Conservation (phyloP, 2,113 vertebrate genomes). For the Megalops atlanticus region DNA sequence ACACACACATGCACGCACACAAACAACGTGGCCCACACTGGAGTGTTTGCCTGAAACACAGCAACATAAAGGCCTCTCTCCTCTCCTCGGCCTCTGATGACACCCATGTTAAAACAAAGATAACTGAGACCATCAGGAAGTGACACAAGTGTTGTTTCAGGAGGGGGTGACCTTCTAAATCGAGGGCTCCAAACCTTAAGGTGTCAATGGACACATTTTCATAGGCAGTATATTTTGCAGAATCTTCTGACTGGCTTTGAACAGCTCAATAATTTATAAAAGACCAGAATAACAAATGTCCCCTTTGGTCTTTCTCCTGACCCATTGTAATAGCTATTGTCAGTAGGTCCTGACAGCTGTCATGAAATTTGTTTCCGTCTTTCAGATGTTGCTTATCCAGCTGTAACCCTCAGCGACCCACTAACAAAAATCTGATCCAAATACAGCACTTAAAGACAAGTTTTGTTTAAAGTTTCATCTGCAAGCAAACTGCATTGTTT, state of each 20-base stretch:
- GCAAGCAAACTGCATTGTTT: too few relatives aligned
- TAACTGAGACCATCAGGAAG: not conserved
- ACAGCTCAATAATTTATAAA: not conserved
- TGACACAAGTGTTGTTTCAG: not conserved
- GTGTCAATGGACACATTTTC: not conserved
- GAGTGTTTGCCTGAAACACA: not conserved
- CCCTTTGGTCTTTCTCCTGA: not conserved
- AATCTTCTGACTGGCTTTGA: not conserved
- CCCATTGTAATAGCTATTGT: too few relatives aligned
- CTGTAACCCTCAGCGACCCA: too few relatives aligned
- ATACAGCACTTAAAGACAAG: too few relatives aligned
- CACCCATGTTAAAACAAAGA: slow-evolving; percentile 1
- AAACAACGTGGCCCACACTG: not conserved
- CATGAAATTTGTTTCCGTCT: too few relatives aligned
- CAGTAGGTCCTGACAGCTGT: too few relatives aligned
- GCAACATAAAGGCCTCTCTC: not conserved
- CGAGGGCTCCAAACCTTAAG: not conserved
- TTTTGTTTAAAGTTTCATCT: too few relatives aligned
- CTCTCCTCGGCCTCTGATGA: not conserved
- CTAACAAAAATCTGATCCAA: too few relatives aligned
- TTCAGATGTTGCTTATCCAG: too few relatives aligned
- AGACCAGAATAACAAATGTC: not conserved
- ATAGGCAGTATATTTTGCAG: not conserved
- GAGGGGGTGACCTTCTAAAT: not conserved
- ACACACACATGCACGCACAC: not conserved